Conservation (phyloP, 2,797 vertebrate genomes). For the Pagetopsis macropterus region DNA sequence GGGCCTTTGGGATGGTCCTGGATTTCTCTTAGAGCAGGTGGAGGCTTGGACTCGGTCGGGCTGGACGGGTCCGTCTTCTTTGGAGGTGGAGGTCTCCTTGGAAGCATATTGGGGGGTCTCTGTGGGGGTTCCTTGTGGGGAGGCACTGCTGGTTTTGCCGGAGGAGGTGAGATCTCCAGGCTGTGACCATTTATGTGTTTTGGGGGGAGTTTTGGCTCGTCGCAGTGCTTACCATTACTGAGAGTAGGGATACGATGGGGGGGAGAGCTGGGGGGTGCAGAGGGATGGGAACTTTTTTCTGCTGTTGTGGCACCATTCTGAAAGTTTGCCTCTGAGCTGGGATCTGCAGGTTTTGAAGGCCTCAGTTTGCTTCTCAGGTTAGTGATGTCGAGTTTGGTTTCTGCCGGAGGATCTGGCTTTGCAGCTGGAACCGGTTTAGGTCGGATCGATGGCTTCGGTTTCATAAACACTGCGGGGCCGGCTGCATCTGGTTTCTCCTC, state of each 20-base stretch:
- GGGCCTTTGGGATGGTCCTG: conserved; percentile 75
- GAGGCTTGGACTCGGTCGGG: conserved; percentile 79
- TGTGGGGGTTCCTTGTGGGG: conserved; percentile 84
- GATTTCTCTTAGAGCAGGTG: conserved; percentile 74
- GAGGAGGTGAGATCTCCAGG: conserved; percentile 77
- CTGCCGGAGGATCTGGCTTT: conserved; percentile 85
- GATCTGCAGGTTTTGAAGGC: conserved; percentile 88
- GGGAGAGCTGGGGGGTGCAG: conserved; percentile 46
- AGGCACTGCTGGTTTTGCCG: conserved; percentile 77
- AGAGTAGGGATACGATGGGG: conserved; percentile 59
- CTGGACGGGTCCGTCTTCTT: conserved; percentile 88
- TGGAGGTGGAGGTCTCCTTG: conserved; percentile 94
- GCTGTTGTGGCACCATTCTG: conserved; percentile 55
- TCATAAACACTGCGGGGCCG: conserved; percentile 81
- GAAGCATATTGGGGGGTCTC: conserved; percentile 86
- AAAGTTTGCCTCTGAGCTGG: conserved; percentile 70
- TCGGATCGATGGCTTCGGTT: conserved; percentile 90
- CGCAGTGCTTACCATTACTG: conserved; percentile 68
- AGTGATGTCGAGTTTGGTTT: conserved; percentile 92
- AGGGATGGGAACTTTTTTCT: conserved; percentile 46
- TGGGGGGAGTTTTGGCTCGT: conserved; percentile 78
- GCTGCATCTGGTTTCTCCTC: conserved; percentile 85
- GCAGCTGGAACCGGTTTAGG: conserved; percentile 90
- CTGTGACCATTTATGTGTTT: conserved; percentile 85
- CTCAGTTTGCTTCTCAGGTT: conserved; percentile 95